Evolutionary conservation across 2,888 invertebrate species (phyloP).

Genomic region (Himalopsyche japonica): DNA sequence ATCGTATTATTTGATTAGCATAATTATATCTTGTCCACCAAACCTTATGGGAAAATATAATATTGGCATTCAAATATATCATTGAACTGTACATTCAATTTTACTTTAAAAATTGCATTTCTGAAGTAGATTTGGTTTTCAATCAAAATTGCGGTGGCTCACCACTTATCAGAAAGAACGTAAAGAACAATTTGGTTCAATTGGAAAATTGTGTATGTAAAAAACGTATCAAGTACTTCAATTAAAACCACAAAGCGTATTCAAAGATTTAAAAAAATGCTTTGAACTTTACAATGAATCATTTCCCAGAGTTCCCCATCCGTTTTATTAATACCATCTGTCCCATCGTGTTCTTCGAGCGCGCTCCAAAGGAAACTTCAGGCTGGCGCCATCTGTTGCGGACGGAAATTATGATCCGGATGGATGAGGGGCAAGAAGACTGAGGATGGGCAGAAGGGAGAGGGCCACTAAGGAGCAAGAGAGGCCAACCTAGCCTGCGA

Average conservation of each 20-base stretch:
- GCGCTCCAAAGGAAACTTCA: constrained; percentile 33
- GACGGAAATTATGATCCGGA: constrained; percentile 38
- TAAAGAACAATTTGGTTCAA: not conserved
- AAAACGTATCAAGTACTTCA: constrained; percentile 12
- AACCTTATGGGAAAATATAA: too few species aligned
- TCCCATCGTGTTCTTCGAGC: constrained; percentile 34
- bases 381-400: constrained; percentile 40
- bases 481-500: constrained; percentile 8
- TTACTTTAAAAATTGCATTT: too few species aligned
- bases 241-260: constrained; percentile 20
- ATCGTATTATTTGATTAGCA: too few species aligned
- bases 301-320: constrained; percentile 34
- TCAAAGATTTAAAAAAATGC: constrained; percentile 23
- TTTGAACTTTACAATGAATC: constrained; percentile 40
- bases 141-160: too few species aligned
- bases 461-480: constrained; percentile 4
- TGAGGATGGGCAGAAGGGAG: not conserved
- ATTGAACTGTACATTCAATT: too few species aligned
- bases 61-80: too few species aligned
- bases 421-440: not conserved
- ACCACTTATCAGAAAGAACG: not conserved
- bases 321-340: constrained; percentile 41
- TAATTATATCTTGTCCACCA: too few species aligned
- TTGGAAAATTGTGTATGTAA: not conserved
- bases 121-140: too few species aligned